Evolutionary conservation across 1,140 invertebrate species (phyloP), one percentile per base, ranked within the genome.

Genomic region (Campoletis sonorensis): DNA sequence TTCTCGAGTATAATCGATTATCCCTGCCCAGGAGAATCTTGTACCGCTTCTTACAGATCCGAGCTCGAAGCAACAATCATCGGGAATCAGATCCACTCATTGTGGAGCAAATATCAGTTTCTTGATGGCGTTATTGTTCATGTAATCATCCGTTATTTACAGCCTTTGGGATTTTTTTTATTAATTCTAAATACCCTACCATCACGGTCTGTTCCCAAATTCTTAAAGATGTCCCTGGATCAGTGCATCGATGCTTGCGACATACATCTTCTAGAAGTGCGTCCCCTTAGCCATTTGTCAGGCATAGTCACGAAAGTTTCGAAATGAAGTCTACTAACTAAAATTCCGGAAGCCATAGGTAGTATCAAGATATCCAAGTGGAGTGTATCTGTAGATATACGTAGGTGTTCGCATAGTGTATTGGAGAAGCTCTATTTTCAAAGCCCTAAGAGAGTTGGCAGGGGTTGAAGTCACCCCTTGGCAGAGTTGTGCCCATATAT

Each of bases 341-440:
- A 83, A 83, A 83, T 83, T 81, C 68, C 67, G 21, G 76, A 83
- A 81, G 82, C 79, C 82, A 64, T 26, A 64, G 11, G 7, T 26
- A 64, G 61, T 64, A 76, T 79, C 27, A 73, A 77, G 40, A 75
- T 75, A 30, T 30, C 10, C 26, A n/a, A 30, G 45, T 27, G 1
- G 8, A 30, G 15, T 18, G 49, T 49, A 27, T 49, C 45, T 21
- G 70, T 72, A 49, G 33, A 23, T 64, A 15, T 10, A 27, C 61
- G n/a, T 64, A 27, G 21, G 21, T 64, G 8, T 70, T 4, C 27
- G 18, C 13, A 33, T 30, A 49, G 26, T 33, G 18, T 54, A 54
- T 49, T 23, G 21, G 21, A 64, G 61, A 4, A 26, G 54, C 76
- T 78, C 58, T 78, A 67, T 78, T 78, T 78, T 78, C 58, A 64